Conservation (phyloP, 2,113 vertebrate genomes). For the Chrysemys picta region DNA sequence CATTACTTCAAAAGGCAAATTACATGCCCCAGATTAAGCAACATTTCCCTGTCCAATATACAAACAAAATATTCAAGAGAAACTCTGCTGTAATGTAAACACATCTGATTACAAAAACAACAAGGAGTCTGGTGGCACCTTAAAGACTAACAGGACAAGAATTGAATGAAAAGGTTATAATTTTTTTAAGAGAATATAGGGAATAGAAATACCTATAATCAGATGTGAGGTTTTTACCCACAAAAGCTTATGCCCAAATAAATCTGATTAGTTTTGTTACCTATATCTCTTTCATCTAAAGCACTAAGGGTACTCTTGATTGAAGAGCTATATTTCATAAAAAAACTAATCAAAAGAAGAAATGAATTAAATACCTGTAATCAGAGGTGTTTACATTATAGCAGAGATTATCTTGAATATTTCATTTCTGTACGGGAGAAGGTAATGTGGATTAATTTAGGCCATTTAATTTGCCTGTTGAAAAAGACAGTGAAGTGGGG, state of each 20-base stretch:
- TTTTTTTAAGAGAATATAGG: too few species aligned
- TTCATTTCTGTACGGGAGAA: not conserved
- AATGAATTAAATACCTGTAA: not conserved
- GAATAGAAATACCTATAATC: too few species aligned
- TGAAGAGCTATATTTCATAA: not conserved
- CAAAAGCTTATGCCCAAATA: too few species aligned
- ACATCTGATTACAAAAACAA: not conserved
- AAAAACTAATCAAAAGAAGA: conserved; percentile 12
- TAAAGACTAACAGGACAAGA: too few species aligned
- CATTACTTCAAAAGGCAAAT: fast-evolving
- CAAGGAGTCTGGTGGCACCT: too few species aligned
- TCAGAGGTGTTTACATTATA: not conserved
- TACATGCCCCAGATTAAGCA: fast-evolving
- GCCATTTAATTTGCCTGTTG: fast-evolving
- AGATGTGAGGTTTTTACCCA: too few species aligned
- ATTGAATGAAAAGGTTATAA: too few species aligned
- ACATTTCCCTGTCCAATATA: not conserved
- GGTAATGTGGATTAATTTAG: not conserved
- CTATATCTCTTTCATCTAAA: not conserved
- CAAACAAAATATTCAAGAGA: not conserved
- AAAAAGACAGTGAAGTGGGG: not conserved
- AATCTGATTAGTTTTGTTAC: not conserved
- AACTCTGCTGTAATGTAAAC: not conserved
- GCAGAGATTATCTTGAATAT: fast-evolving
- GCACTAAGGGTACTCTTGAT: not conserved